Evolutionary conservation across 2,888 invertebrate species (phyloP).

Genomic region (Netelia melanura): DNA sequence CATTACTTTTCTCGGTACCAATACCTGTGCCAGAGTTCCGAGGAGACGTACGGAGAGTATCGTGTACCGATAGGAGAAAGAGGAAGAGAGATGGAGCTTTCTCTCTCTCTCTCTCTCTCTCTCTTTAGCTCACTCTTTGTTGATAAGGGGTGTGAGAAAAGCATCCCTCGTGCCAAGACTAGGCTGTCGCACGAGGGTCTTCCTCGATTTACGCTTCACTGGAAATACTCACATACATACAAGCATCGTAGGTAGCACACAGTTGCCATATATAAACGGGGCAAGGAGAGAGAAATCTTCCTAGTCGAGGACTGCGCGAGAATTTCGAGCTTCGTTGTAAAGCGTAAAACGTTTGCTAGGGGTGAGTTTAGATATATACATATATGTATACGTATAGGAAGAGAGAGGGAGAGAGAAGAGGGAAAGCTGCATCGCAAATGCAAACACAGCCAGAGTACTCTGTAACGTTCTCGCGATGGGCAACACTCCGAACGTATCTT

Average conservation of each 20-base stretch:
- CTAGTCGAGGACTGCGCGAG: conserved; percentile 9
- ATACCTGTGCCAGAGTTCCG: conserved; percentile 19
- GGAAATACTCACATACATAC: conserved; percentile 52
- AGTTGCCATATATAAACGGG: neutral
- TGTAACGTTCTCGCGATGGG: neutral
- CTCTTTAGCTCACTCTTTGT: neutral
- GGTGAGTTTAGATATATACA: conserved; percentile 3
- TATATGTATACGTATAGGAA: conserved; percentile 3
- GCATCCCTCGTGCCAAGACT: conserved; percentile 53
- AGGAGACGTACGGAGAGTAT: neutral
- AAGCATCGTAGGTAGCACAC: conserved; percentile 53
- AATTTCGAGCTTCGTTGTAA: conserved; percentile 41
- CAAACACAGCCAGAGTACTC: conserved; percentile 18
- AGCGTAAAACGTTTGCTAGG: conserved; percentile 17
- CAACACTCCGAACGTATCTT: neutral
- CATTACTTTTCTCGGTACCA: conserved; percentile 71
- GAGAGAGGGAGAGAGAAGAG: conserved; percentile 17
- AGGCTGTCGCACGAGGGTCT: conserved; percentile 72
- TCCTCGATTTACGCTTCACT: conserved; percentile 74
- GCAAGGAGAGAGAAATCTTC: conserved; percentile 32
- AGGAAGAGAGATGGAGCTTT: conserved; percentile 14
- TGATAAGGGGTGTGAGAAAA: conserved; percentile 8
- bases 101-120: too few relatives aligned
- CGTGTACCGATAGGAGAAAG: neutral
- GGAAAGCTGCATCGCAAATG: conserved; percentile 24